Evolutionary conservation across 53 echinoderm and acorn worm species (phyloP), one percentile per base, ranked within the genome.

Genomic region (Pentamera pediparva): DNA sequence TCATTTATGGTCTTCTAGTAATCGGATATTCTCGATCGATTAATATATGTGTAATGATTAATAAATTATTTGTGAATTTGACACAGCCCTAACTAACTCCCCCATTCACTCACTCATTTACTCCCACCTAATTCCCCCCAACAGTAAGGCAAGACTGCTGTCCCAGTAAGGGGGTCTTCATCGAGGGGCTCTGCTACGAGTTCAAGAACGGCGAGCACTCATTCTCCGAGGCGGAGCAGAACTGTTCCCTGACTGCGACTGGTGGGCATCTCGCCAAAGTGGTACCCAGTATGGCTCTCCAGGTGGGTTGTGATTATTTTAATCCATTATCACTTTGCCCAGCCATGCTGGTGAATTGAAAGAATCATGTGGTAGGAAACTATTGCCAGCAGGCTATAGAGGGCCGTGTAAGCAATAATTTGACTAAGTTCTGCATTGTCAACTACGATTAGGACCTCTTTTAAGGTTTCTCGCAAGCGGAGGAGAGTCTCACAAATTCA

Each of bases 181-280:
- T 67, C 28, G 67, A 67, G 18, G 67, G 67, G 26, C n/a, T 45
- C 2, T 67, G 67, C 45, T 67, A 67, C 29, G 22, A 43, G 41
- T 67, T 67, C 29, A 25, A 43, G 27, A 39, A 67, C 39, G 41
- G 25, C 2, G 45, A 43, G 3, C 6, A 43, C 18, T 15, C 26
- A 4, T 67, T 67, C 45, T 40, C 24, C 22, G 45, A 67, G 13
- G 67, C 67, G 5, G 41, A 67, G 12, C 11, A 30, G 22, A 40
- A 67, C 30, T 67, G 67, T 47, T 67, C 67, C 4, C 10, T 67
- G 17, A 21, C 39, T 11, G 67, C 67, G 10, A 67, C 67, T 5
- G 43, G 25, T 24, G 67, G 67, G 3, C 43, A 67, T 67, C 20
- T 67, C 27, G 67, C 67, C 30, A 67, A 67, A 67, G 67, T 43